Conservation (phyloP, 2,888 invertebrate genomes). For the Melinopterus prodromus region DNA sequence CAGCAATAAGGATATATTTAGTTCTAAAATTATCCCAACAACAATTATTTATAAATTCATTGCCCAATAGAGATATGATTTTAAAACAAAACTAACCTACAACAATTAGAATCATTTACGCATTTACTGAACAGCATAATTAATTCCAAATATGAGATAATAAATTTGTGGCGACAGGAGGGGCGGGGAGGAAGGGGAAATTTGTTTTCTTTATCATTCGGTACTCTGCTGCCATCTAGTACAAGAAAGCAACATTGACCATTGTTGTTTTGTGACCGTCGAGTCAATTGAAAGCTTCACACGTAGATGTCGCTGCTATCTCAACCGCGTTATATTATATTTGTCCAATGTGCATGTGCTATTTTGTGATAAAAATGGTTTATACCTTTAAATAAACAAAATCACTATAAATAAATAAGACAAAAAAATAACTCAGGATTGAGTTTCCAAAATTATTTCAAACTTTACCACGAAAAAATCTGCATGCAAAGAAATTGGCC, state of each 20-base stretch:
- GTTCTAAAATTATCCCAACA: neutral
- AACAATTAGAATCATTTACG: neutral
- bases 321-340: neutral
- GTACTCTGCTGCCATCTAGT: neutral
- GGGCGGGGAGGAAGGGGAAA: neutral
- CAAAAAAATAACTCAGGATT: no score
- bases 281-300: neutral
- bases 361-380: no score
- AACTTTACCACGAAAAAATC: no score
- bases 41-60: neutral
- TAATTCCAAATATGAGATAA: neutral
- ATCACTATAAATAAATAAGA: no score
- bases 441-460: no score
- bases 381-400: no score
- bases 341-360: no score
- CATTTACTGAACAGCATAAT: neutral
- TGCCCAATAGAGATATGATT: neutral
- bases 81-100: neutral
- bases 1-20: neutral
- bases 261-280: neutral
- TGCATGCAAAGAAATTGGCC: no score
- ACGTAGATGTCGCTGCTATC: neutral
- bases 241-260: neutral
- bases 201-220: neutral
- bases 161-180: neutral